Conservation (phyloP, 2,888 invertebrate species). For the Heterodera filipjevi region DNA sequence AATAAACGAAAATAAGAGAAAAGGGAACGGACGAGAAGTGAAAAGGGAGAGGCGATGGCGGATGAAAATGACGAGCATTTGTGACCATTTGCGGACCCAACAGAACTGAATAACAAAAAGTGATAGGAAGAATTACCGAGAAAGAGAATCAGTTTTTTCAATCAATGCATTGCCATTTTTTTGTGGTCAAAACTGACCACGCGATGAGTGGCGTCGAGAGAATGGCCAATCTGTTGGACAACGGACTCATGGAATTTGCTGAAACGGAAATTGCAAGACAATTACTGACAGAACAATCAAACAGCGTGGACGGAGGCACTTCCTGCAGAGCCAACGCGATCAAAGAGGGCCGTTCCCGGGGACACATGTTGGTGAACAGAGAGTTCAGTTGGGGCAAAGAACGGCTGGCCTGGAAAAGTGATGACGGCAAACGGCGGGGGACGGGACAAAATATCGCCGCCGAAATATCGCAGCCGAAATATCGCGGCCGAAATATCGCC, state of each 20-base stretch:
- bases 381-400: slow-evolving; percentile 38
- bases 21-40: slow-evolving; percentile 49
- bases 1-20: neutral
- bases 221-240: slow-evolving; percentile 46
- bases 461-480: no score
- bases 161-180: neutral
- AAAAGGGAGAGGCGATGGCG: slow-evolving; percentile 52
- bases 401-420: slow-evolving; percentile 28
- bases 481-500: no score
- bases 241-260: slow-evolving; percentile 59
- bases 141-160: no score
- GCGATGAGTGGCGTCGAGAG: slow-evolving; percentile 47
- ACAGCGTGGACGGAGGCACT: slow-evolving; percentile 57
- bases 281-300: slow-evolving; percentile 30
- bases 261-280: slow-evolving; percentile 29
- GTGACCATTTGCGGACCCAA: slow-evolving; percentile 59
- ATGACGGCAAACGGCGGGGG: slow-evolving; percentile 28
- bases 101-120: slow-evolving; percentile 39
- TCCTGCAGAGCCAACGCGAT: slow-evolving; percentile 59
- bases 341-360: slow-evolving; percentile 49
- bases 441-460: neutral
- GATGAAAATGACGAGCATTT: slow-evolving; percentile 60
- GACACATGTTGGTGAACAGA: slow-evolving; percentile 34
- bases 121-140: neutral
- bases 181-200: slow-evolving; percentile 32